These are phyloP conservation scores for Amblyopsis rosae DNA, from an alignment of 2,113 vertebrate species.

Conservation along the genomic window DNA sequence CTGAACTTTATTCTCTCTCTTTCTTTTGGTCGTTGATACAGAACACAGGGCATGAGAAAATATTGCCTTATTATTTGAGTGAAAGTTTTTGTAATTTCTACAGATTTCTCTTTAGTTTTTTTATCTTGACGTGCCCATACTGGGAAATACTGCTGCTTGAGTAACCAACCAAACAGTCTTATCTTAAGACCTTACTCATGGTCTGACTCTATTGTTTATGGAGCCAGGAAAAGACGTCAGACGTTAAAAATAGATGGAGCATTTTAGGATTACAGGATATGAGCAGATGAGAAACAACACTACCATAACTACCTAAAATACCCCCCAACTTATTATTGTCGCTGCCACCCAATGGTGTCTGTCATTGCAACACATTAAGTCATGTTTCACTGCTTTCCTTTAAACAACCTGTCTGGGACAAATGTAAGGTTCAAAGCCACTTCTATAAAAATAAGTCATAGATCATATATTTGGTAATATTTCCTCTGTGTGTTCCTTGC, in stretches of 20 bases:
- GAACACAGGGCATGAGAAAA: too few species aligned
- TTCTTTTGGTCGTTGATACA: too few species aligned
- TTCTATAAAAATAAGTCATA: too few species aligned
- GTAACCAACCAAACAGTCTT: conserved; percentile 38
- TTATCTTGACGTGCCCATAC: conserved; percentile 32
- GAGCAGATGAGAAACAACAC: neutral
- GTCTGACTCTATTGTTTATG: conserved; percentile 53
- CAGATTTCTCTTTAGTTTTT: neutral
- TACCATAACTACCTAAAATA: conserved; percentile 16
- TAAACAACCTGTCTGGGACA: neutral
- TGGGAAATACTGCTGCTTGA: conserved; percentile 25
- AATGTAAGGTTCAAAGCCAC: too few species aligned
- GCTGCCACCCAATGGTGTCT: neutral
- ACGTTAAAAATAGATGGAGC: conserved; percentile 15
- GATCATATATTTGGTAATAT: too few species aligned
- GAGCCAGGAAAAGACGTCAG: conserved; percentile 56
- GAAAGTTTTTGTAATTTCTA: neutral
- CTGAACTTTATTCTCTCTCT: too few species aligned
- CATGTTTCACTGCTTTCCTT: neutral
- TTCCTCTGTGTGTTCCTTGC: too few species aligned
- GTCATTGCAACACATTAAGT: neutral
- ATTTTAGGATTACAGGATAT: too few species aligned
- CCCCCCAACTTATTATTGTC: neutral
- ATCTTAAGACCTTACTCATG: conserved; percentile 47
- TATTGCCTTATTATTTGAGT: neutral